Percentiles rank a stretch among this genome's conserved stretches.
Evolutionary conservation across 2,888 invertebrate species (phyloP).

Genomic region (Sclerodermus sp.): DNA sequence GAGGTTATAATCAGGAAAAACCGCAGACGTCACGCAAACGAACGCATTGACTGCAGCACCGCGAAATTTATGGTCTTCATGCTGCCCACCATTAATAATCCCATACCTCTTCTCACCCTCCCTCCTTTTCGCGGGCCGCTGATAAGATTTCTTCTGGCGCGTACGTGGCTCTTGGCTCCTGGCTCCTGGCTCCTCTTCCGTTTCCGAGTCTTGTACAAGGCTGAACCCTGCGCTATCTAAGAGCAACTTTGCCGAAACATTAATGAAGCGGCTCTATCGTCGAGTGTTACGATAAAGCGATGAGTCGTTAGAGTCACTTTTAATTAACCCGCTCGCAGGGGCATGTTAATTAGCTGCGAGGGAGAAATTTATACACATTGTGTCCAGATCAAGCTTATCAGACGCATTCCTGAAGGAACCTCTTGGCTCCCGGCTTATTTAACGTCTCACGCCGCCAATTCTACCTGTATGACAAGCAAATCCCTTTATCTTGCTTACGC

Average conservation of each 20-base stretch:
- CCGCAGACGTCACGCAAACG: too few species aligned
- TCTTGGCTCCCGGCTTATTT: too few species aligned
- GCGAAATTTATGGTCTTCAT: conserved; percentile 24
- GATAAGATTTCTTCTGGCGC: conserved; percentile 27
- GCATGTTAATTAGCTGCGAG: conserved; percentile 15
- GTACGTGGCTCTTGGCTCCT: conserved; percentile 8
- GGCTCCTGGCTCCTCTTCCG: conserved; percentile 5
- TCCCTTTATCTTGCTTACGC: too few species aligned
- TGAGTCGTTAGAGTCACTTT: conserved; percentile 16
- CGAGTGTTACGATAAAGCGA: conserved; percentile 17
- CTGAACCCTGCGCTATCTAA: conserved; percentile 5
- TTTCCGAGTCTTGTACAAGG: conserved; percentile 2
- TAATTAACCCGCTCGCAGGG: conserved; percentile 16
- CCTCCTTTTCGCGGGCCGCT: conserved; percentile 8
- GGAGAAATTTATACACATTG: conserved; percentile 14
- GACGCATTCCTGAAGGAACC: too few species aligned
- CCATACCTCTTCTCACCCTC: conserved; percentile 8
- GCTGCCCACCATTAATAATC: conserved; percentile 27
- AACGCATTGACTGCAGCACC: conserved; percentile 13
- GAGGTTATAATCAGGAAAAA: too few species aligned
- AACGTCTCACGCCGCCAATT: too few species aligned
- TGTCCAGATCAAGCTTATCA: too few species aligned
- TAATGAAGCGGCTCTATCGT: conserved; percentile 24
- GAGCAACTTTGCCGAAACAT: conserved; percentile 21
- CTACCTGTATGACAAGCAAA: too few species aligned